Evolutionary conservation across 2,888 invertebrate species (phyloP), one percentile per base, ranked within the genome.

Genomic region (Epistrophe grossulariae): DNA sequence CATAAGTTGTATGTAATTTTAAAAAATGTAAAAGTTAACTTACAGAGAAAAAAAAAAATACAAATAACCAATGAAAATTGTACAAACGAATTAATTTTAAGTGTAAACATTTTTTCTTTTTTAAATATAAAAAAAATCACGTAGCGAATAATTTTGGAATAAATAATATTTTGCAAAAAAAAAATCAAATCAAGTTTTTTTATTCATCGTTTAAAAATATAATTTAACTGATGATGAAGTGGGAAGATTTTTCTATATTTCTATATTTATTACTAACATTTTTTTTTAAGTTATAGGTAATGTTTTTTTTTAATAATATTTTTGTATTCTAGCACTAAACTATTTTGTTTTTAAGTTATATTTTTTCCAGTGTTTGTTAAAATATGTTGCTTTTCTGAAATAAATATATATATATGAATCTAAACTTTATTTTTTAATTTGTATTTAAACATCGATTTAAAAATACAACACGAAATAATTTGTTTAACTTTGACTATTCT

Each of bases 161-260:
- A 87, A 87, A 87, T 87, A 87, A 87, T 87, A 87, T 87, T 87
- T 87, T 87, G 87, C 87, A 82, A 59, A 76, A 83, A 79, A 82
- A 71, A 66, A 38, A 40, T 19, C 6, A 19, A n/a, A n/a, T 13
- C n/a, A 17, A 40, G 43, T 80, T 71, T 79, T 45, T 77, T 40
- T 45, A 35, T 2, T 45, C 17, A 13, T 24, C 13, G 8, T n/a
- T 55, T 40, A 24, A 28, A 15, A 55, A 55, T 7, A 13, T 13
- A 13, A 24, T 7, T 40, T 64, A 2, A n/a, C 7, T 1, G 19
- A 43, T 9, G 8, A 43, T 17, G 1, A 24, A 3, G 28, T 31
- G 45, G 68, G 68, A 50, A 68, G 68, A 50, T 68, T 7, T 19
- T 38, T 50, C 38, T 15, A 50, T 15, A 50, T 15, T 48, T 17